Base-by-base conservation (phyloP, 2,888 invertebrate species). In the Escarpia spicata region DNA sequence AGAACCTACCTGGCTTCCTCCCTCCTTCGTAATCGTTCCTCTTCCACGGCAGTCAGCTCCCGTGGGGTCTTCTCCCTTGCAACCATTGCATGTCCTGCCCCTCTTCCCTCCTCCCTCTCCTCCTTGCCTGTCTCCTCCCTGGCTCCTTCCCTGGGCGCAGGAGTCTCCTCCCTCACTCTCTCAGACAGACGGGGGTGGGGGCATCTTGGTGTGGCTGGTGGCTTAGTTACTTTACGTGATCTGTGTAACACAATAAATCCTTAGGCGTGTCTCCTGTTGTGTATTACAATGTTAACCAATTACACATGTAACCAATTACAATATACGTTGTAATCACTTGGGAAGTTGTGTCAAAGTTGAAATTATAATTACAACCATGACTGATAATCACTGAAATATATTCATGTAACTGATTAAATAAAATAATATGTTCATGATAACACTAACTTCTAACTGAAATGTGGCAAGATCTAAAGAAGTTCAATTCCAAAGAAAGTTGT, bases 1-100 rank as follows among this genome's bases (percentile, higher is more conserved):
- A 90, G 12, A 91, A 26, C 6, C 26, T 31, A 89, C 91, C 37
- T 52, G 12, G 19, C 43, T 90, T 90, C 93, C 60, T 93, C 92
- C 92, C 91, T 93, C 91, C 91, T 58, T 8, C 91, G 60, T 60
- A 95, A 93, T 92, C 95, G 94, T 60, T 94, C 93, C 91, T 91
- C 43, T 91, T 44, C 91, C 37, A 15, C 91, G 31, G 91, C 31
- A 4, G 91, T 43, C 91, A 91, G 37, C 26, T 75, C 75, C 75
- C 26, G 75, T 26, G 19, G 75, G 75, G 75, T 75, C 19, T 15
- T 75, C 75, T 26, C 43, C 52, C 45, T 91, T 8, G 3, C 92
- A 75, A 6, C 31, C 75, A 31, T 26, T 75, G 19, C 31, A 89
- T 43, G 12, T 75, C n/a, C 45, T 6, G 8, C 43, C 91, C 37